A percentile compares a stretch with the other conserved stretches of the same genome.
phyloP scores from a whole-genome alignment of 2,113 vertebrate genomes.

The Eleginops maclovinus region DNA sequence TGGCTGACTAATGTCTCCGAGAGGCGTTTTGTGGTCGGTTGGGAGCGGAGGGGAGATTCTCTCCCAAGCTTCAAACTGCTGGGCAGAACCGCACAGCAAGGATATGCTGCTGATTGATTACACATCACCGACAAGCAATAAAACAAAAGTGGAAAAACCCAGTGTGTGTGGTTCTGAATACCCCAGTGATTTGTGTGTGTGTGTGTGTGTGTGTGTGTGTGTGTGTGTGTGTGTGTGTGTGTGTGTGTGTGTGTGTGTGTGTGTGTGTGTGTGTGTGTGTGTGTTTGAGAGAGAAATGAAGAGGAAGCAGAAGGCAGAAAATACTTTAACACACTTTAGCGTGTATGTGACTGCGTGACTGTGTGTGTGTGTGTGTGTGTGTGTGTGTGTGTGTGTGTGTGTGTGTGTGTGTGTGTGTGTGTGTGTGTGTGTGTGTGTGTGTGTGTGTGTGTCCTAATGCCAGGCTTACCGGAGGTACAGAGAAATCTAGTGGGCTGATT shows the following conservation, averaged over 20 bases:
- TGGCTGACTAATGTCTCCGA: conserved; percentile 74
- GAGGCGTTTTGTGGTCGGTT: conserved; percentile 75
- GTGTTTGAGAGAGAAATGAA: conserved; percentile 45
- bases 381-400: conserved; percentile 45
- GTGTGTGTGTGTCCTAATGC: conserved; percentile 31
- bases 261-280: conserved; percentile 8
- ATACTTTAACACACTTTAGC: conserved; percentile 50
- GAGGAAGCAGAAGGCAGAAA: conserved; percentile 58
- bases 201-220: conserved; percentile 22
- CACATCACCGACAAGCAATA: conserved; percentile 74
- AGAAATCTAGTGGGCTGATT: conserved; percentile 60
- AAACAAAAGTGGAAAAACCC: conserved; percentile 69
- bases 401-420: not conserved
- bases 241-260: conserved; percentile 54
- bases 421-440: conserved; percentile 7
- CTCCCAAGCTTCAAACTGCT: conserved; percentile 71
- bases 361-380: conserved; percentile 45
- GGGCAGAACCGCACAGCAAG: conserved; percentile 71
- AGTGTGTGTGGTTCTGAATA: conserved; percentile 50
- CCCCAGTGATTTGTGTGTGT: conserved; percentile 38
- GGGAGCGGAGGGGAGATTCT: conserved; percentile 70
- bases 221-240: conserved; percentile 13
- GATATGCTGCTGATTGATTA: conserved; percentile 75
- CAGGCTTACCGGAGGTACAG: conserved; percentile 56
- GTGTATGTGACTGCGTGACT: conserved; percentile 34